Base-by-base conservation (phyloP, 2,888 invertebrate genomes). In the Microctonus hyperodae region DNA sequence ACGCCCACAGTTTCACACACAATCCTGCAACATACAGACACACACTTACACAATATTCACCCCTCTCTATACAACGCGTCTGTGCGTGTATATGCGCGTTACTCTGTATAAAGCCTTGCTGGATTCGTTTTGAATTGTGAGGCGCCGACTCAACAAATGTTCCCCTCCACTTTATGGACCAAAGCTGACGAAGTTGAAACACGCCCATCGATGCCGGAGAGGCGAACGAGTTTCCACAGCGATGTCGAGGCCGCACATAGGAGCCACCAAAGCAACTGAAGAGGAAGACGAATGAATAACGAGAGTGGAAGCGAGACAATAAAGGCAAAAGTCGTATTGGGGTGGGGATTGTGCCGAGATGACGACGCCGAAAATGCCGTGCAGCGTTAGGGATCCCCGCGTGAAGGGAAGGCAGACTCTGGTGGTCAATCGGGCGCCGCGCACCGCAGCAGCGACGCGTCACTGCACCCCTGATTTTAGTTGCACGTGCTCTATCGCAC, bases 361-460 rank as follows among this genome's bases (percentile, higher is more conserved):
- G 69, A 69, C 69, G 65, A 69, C 65, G 68, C 66, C 70, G 72
- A 70, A 70, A 66, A 67, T 44, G 16, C 67, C 65, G 62, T 37
- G 40, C 22, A 23, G 72, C 68, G 69, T 69, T 64, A 69, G 66
- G 61, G 62, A 62, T 62, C 62, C 62, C 76, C 78, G 78, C 76
- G 78, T 78, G 78, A 76, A 76, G 78, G 77, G 73, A 69, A 70
- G 79, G 76, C 83, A 84, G 84, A 83, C 80, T 80, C 81, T 77
- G 81, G 78, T 83, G 83, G 83, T 82, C 83, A 81, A 83, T 82
- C 83, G 83, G 80, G 81, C 79, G 79, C 78, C 82, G 82, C 81
- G 83, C 82, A 82, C 80, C 79, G 79, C 76, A 80, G 80, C 78
- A 73, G 81, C 78, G 79, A 80, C 81, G 82, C 83, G 79, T 81